Base-by-base conservation (phyloP, 2,113 vertebrate species). In the Pseudorasbora parva region DNA sequence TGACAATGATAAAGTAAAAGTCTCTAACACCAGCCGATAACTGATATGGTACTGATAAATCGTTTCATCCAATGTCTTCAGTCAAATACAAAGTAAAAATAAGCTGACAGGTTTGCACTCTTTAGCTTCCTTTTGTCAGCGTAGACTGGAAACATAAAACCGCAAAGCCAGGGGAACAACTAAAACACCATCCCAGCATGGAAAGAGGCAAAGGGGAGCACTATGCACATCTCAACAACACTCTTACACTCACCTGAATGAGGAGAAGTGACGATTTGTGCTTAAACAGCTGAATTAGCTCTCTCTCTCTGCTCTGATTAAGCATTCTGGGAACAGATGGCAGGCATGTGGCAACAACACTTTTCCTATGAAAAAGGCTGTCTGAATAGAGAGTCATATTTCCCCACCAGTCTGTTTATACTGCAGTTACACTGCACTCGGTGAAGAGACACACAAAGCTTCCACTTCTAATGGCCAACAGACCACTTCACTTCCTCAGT, bases 371-470 rank as follows among this genome's bases (percentile, higher is more conserved):
- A 30, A 77, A 25, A 68, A 21, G 47, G 27, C 69, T 82, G 41
- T 47, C 71, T 30, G 41, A 85, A 47, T 41, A 76, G 19, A 25
- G 49, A 23, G n/a, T 82, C 73, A 43, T 57, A 77, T 86, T 86
- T 78, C 72, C 64, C 54, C 37, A 72, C 49, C 57, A 64, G 54
- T 77, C n/a, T 78, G 80, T 23, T 80, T 37, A 78, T 25, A 45
- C 37, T 78, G 75, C 60, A 37, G 15, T 77, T 82, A 77, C 43
- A 66, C 45, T 76, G 69, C 25, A 49, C 57, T 9, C 41, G 12
- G 45, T 60, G 41, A 82, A 73, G 37, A 77, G 43, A 77, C 84
- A 60, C 73, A 86, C 79, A 73, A 78, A 82, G 51, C 79, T 27
- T 47, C 25, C 37, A 71, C 66, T 27, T 82, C 73, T 21, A 15